Evolutionary conservation across 2,113 vertebrate genomes (phyloP), one percentile per base, ranked within the genome.

Genomic region (Mus pahari): DNA sequence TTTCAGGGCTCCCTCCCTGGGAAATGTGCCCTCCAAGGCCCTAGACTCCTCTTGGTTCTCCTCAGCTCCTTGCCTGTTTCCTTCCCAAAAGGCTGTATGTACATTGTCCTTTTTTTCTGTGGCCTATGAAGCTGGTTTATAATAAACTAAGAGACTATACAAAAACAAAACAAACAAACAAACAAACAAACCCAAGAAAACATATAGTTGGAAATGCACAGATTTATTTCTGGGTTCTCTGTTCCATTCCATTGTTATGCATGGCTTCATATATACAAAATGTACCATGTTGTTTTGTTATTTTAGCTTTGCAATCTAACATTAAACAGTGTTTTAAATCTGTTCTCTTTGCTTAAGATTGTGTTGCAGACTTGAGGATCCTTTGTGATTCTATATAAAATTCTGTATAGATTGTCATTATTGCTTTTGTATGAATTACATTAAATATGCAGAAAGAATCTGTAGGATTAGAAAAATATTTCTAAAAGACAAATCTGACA

Each of bases 11-110:
- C 1, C 99, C 99, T 91, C 99, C 99, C 73, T 99, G 99, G 12
- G 99, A 99, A 92, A 99, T 99, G 99, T 99, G 99, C 90, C 99
- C 99, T 20, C 99, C 99, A 58, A 98, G 99, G 84, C 99, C 99
- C 0, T 99, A 98, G 99, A 88, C 90, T 96, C 42, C 16, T 86
- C 94, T 94, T 0, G 92, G 19, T 66, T 2, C 64, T 98, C 96
- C 97, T 90, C 96, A 94, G 96, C 92, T 94, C 96, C 94, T 86
- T 94, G 95, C 97, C 96, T 94, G 94, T 75, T 36, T 60, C 48
- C 48, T 48, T 48, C 90, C 75, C 60, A 93, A 58, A 94, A 97
- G 86, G 86, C 97, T 39, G 77, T 48, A 48, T 48, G 7, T 98
- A 98, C 74, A 98, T 98, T 97, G 96, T 81, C 87, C 84, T 94